These are phyloP conservation scores for Aphelenchoides besseyi DNA, from an alignment of 1,140 invertebrate species.

Conservation along the genomic window DNA sequence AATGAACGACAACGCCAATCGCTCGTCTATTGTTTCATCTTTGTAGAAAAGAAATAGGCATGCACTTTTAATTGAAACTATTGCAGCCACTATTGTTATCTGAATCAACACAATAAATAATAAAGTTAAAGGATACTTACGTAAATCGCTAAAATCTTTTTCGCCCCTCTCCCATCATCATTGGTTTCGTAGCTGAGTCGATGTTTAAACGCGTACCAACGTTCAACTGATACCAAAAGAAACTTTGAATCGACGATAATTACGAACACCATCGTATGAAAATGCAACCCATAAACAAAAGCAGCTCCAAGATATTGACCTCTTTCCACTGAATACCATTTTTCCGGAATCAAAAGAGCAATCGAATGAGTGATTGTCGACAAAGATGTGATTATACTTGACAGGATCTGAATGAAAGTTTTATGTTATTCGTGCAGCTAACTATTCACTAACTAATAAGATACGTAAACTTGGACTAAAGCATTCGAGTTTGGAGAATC, in stretches of 20 bases:
- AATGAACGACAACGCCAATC: not conserved
- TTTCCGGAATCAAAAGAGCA: not conserved
- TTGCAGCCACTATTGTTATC: not conserved
- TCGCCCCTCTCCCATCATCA: not conserved
- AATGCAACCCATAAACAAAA: not conserved
- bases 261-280: not conserved
- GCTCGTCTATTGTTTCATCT: not conserved
- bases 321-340: not conserved
- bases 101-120: no score
- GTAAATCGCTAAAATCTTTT: not conserved
- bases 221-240: not conserved
- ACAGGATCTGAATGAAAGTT: not conserved
- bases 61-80: not conserved
- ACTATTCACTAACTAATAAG: not conserved
- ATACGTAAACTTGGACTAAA: not conserved
- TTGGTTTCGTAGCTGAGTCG: not conserved
- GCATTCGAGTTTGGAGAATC: not conserved
- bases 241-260: not conserved
- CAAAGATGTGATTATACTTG: not conserved
- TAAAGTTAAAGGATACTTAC: not conserved
- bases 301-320: not conserved
- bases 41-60: not conserved
- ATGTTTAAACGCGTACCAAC: not conserved
- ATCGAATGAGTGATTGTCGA: not conserved
- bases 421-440: no score